Evolutionary conservation across 2,113 vertebrate species (phyloP).

Genomic region (Hylia prasina): DNA sequence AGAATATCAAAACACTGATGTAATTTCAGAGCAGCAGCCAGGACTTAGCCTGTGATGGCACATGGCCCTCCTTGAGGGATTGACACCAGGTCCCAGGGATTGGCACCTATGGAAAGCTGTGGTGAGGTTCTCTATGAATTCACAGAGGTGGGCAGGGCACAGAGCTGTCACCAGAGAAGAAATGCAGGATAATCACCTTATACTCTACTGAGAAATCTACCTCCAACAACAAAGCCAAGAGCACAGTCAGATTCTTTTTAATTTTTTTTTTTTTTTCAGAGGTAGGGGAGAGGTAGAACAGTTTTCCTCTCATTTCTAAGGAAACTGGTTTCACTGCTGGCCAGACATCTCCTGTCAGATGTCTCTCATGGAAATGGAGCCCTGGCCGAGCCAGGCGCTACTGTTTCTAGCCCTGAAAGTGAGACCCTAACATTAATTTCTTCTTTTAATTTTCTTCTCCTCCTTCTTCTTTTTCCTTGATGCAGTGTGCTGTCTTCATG

Average conservation of each 20-base stretch:
- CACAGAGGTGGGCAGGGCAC: neutral
- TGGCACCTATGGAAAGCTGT: accelerated
- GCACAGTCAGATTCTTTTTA: neutral
- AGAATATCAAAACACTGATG: neutral
- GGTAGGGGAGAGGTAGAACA: neutral
- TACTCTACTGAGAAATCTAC: neutral
- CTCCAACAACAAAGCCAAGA: neutral
- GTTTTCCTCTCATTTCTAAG: neutral
- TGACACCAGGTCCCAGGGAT: neutral
- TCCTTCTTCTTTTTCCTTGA: neutral
- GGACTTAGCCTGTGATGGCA: neutral
- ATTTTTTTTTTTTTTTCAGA: neutral
- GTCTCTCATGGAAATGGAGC: neutral
- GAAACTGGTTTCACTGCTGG: neutral
- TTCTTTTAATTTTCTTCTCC: neutral
- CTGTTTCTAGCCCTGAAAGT: neutral
- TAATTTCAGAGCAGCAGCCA: neutral
- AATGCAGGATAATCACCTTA: neutral
- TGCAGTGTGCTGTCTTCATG: neutral
- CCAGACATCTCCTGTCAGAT: neutral
- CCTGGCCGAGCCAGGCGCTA: neutral
- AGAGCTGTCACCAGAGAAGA: neutral
- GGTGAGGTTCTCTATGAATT: neutral
- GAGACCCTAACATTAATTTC: neutral
- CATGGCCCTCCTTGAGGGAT: neutral